Evolutionary conservation across 2,113 vertebrate genomes (phyloP).

Genomic region (Mobula hypostoma): DNA sequence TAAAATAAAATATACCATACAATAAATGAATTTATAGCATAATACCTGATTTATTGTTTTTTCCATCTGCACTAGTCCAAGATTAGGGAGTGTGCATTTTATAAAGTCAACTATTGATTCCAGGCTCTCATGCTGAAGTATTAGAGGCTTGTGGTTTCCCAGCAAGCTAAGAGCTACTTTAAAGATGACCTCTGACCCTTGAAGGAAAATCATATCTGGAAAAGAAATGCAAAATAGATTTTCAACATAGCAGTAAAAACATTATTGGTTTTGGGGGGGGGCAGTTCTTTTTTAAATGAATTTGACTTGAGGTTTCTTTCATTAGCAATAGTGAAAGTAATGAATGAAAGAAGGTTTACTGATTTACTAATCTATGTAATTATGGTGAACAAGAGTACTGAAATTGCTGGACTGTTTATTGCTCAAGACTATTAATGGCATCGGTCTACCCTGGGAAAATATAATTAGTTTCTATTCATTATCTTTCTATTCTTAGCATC

Average conservation of each 20-base stretch:
- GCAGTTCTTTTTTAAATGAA: background rate
- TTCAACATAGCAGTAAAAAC: background rate
- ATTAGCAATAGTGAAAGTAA: background rate
- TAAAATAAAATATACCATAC: background rate
- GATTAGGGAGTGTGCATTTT: conserved; percentile 83
- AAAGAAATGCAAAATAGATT: background rate
- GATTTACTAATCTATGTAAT: background rate
- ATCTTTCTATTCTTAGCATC: background rate
- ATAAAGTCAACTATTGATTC: conserved; percentile 94
- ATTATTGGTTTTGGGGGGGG: background rate
- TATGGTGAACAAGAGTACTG: background rate
- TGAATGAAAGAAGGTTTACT: background rate
- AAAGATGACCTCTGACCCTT: conserved; percentile 88
- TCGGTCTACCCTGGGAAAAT: background rate
- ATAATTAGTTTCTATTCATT: background rate
- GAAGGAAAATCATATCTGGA: conserved; percentile 86
- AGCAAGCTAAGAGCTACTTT: conserved; percentile 87
- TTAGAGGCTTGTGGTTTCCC: conserved; percentile 87
- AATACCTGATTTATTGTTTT: conserved; percentile 91
- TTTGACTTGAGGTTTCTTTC: background rate
- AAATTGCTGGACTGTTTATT: background rate
- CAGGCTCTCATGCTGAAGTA: conserved; percentile 84
- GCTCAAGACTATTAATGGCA: background rate
- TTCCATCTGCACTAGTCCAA: conserved; percentile 92
- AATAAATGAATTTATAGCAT: background rate